Base-by-base conservation (phyloP, 2,888 invertebrate species). In the Epistrophe grossulariae region DNA sequence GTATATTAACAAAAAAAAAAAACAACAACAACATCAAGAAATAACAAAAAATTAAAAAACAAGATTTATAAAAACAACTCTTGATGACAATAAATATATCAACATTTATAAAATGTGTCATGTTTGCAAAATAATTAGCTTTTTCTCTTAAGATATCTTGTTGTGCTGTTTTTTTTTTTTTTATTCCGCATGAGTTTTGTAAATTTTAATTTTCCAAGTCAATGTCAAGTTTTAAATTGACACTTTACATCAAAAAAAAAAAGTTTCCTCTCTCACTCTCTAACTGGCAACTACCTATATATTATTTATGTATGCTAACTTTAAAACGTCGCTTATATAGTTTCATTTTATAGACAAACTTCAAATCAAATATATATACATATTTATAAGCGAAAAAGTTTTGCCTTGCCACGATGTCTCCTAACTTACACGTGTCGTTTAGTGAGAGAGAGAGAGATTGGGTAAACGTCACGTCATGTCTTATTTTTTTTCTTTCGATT, bases 81-180 rank as follows among this genome's bases (percentile, higher is more conserved):
- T 31, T 11, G 55, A 74, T 79, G 82, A 85, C 82, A 85, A 79
- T 71, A 82, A 78, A 85, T 82, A 81, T 35, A 50, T 78, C 76
- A 79, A 81, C 81, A 81, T 73, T 78, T 82, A 81, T 82, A 79
- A 82, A 85, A 85, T 85, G 71, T 85, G 85, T 85, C 82, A 78
- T 85, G 82, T 79, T 79, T 85, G 78, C 82, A 40, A 55, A 73
- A 77, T 77, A 77, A 84, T 81, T 77, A 77, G 70, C 48, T 72
- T 83, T 68, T 38, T 57, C 48, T 48, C 45, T 31, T 73, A 8
- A n/a, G 57, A n/a, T 24, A 19, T 11, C 11, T 28, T 15, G 24
- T 52, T 24, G 15, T n/a, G 24, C 3, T 24, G 1, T 24, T 24
- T 24, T 24, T 24, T 24, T 24, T n/a, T 45, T n/a, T 15, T 52